Evolutionary conservation across 2,113 vertebrate species (phyloP).

Genomic region (Lontra canadensis): DNA sequence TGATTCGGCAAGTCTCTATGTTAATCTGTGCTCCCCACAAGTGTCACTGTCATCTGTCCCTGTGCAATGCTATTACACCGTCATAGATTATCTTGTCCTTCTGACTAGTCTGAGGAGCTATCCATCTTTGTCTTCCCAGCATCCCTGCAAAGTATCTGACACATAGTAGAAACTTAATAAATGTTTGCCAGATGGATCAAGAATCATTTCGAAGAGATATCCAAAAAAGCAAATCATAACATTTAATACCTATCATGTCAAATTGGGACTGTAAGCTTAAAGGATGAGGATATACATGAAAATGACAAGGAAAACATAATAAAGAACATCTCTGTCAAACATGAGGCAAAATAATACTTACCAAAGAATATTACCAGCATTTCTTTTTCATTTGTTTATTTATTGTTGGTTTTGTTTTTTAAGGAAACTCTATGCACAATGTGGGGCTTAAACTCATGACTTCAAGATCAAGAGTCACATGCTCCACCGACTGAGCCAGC

Average conservation of each 20-base stretch:
- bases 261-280: background rate
- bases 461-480: background rate
- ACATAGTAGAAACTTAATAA: conserved; percentile 12
- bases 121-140: background rate
- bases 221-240: conserved; percentile 14
- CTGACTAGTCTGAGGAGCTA: background rate
- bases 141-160: background rate
- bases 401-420: background rate
- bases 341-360: background rate
- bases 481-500: background rate
- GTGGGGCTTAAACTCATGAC: background rate
- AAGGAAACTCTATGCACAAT: background rate
- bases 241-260: conserved; percentile 18
- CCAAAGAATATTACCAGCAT: background rate
- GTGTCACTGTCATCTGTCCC: background rate
- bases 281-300: background rate
- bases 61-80: background rate
- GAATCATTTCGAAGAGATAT: conserved; percentile 36
- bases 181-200: conserved; percentile 35
- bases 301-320: background rate
- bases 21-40: background rate
- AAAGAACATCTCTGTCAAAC: conserved; percentile 39
- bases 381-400: background rate
- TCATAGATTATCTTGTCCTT: background rate
- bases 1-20: background rate